Evolutionary conservation across 2,888 invertebrate species (phyloP).

Genomic region (Microctonus hyperodae): DNA sequence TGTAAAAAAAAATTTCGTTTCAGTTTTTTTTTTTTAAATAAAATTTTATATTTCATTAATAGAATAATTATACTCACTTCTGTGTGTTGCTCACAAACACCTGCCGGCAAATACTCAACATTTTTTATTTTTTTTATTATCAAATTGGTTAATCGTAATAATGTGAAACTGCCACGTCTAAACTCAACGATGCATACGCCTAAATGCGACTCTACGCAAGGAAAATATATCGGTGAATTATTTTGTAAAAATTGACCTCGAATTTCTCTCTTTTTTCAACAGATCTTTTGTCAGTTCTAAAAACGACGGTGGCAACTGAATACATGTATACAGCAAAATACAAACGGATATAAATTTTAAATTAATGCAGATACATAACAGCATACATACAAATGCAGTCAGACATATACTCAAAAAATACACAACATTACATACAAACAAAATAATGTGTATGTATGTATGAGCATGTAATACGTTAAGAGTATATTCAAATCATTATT

Average conservation of each 20-base stretch:
- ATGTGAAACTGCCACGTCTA: background rate
- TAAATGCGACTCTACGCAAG: background rate
- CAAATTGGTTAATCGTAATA: background rate
- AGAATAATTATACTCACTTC: constrained; percentile 55
- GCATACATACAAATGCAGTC: too few relatives aligned
- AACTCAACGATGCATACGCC: background rate
- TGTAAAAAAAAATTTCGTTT: background rate
- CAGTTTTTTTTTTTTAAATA: constrained; percentile 14
- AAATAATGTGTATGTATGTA: background rate
- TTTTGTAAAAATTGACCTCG: background rate
- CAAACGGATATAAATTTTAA: background rate
- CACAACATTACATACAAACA: background rate
- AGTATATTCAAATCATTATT: background rate
- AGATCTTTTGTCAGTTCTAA: background rate
- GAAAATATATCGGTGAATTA: background rate
- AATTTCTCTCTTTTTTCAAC: background rate
- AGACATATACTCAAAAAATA: background rate
- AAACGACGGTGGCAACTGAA: background rate
- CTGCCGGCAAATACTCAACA: constrained; percentile 58
- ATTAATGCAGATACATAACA: too few relatives aligned
- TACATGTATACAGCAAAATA: background rate
- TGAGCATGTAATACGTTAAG: background rate
- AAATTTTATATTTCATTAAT: background rate
- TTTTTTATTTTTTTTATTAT: constrained; percentile 34
- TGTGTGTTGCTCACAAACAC: constrained; percentile 55